Percentiles rank a stretch among this genome's conserved stretches.
phyloP scores from a whole-genome alignment of 2,888 invertebrate species.

The Thereva unica region DNA sequence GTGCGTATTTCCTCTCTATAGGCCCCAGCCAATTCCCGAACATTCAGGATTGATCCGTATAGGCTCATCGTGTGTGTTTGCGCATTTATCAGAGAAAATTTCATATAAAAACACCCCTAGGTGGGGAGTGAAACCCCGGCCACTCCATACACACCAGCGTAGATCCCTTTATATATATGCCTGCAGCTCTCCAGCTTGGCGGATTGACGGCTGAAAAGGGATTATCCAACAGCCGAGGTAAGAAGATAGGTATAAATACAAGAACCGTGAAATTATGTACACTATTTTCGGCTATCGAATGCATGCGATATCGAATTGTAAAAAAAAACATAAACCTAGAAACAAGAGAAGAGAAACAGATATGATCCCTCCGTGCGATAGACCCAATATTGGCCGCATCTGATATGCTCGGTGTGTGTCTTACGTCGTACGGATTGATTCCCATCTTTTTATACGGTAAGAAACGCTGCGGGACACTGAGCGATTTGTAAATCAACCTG shows the following conservation, averaged over 20 bases:
- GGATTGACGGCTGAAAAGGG: constrained; percentile 12
- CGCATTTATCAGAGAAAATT: constrained; percentile 6
- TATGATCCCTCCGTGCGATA: constrained; percentile 27
- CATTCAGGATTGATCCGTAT: constrained; percentile 24
- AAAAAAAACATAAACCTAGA: not conserved
- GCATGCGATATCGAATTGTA: constrained; percentile 14
- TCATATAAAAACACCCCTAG: constrained; percentile 19
- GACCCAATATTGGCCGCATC: constrained; percentile 37
- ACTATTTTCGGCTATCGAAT: constrained; percentile 3
- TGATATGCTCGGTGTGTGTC: constrained; percentile 32
- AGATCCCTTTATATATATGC: too few species aligned
- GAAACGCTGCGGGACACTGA: too few species aligned
- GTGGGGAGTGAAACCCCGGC: not conserved
- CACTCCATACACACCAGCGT: too few species aligned
- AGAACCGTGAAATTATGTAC: too few species aligned
- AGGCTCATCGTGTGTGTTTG: constrained; percentile 9
- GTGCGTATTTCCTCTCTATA: constrained; percentile 26
- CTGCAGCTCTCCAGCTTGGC: not conserved
- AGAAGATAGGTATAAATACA: constrained; percentile 2
- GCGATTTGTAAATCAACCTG: too few species aligned
- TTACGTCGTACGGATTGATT: constrained; percentile 21
- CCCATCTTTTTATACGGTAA: constrained; percentile 3
- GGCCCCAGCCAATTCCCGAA: constrained; percentile 17
- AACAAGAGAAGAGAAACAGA: constrained; percentile 5
- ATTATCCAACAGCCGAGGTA: constrained; percentile 2